These are phyloP conservation scores for Poecile montanus DNA, from an alignment of 2,797 vertebrate species.

Conservation along the genomic window DNA sequence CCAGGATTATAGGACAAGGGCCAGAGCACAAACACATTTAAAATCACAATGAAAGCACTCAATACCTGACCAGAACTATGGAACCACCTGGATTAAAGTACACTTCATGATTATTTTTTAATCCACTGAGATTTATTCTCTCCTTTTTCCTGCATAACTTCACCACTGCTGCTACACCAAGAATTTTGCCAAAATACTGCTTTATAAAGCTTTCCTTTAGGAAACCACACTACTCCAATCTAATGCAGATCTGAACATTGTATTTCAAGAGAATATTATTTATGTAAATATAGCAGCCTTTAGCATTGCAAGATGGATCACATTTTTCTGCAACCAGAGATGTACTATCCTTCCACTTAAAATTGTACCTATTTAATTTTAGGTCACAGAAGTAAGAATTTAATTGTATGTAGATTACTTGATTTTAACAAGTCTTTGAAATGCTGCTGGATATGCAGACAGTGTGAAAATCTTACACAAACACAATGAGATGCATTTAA, in stretches of 20 bases:
- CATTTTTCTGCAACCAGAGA: background rate
- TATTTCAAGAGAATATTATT: background rate
- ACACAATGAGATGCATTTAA: background rate
- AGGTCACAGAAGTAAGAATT: background rate
- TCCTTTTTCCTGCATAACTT: background rate
- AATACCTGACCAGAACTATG: background rate
- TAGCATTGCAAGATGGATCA: background rate
- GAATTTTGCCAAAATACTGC: background rate
- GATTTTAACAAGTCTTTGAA: background rate
- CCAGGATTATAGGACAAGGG: background rate
- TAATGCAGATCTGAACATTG: background rate
- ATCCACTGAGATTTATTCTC: background rate
- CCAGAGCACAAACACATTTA: background rate
- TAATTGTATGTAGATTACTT: background rate
- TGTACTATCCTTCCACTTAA: background rate
- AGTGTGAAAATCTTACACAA: background rate
- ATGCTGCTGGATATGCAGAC: background rate
- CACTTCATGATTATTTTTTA: background rate
- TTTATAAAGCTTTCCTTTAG: background rate
- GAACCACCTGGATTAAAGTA: background rate
- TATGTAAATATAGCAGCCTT: background rate
- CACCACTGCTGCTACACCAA: background rate
- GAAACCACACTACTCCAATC: background rate
- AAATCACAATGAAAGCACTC: background rate
- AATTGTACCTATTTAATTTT: background rate